Evolutionary conservation across 2,797 vertebrate genomes (phyloP).

Genomic region (Lerista edwardsae): DNA sequence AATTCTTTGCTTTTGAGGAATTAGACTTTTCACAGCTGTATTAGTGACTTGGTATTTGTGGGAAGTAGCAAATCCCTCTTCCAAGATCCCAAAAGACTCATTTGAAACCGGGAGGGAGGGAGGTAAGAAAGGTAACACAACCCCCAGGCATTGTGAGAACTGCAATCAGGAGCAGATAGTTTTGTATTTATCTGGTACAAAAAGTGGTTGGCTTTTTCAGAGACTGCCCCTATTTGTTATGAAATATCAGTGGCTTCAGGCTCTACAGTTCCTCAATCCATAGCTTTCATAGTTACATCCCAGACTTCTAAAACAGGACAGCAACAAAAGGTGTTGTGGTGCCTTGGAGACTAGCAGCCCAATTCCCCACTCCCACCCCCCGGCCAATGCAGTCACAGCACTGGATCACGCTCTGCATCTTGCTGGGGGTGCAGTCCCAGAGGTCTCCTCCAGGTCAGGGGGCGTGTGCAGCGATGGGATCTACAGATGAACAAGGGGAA

Average conservation of each 20-base stretch:
- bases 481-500: too few species aligned
- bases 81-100: not conserved
- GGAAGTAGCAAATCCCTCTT: not conserved
- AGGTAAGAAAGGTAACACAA: too few species aligned
- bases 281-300: not conserved
- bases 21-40: not conserved
- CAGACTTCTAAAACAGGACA: not conserved
- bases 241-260: not conserved
- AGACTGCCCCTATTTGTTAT: not conserved
- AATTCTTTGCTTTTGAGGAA: not conserved
- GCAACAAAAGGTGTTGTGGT: too few species aligned
- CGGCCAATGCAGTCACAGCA: too few species aligned
- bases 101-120: not conserved
- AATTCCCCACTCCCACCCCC: too few species aligned
- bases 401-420: too few species aligned
- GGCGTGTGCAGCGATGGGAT: too few species aligned
- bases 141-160: not conserved
- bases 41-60: not conserved
- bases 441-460: too few species aligned
- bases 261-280: not conserved
- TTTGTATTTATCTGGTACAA: not conserved
- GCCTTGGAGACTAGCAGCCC: too few species aligned
- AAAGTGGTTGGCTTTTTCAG: fast-evolving
- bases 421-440: too few species aligned
- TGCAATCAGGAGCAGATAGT: not conserved